Base-by-base conservation (phyloP, 2,113 vertebrate species). In the Ceyx cyanopectus region DNA sequence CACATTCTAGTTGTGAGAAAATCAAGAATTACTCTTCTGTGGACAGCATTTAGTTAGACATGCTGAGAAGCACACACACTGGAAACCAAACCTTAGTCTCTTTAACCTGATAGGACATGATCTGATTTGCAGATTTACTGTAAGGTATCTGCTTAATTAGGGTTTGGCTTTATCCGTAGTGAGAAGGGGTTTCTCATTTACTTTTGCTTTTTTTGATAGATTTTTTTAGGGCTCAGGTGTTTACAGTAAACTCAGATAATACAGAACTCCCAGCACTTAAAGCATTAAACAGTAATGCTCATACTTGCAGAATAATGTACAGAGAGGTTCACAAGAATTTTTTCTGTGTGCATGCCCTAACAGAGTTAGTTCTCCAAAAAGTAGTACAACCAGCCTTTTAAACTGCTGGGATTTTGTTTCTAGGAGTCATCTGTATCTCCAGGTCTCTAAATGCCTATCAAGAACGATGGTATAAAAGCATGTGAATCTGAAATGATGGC, bases 41-140 rank as follows among this genome's bases (percentile, higher is more conserved):
- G 70, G 30, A 45, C 29, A 65, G 65, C 48, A 37, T 27, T 85
- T 72, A 48, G 37, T 65, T 61, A 65, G 19, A 69, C 24, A 29
- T 0, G 2, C n/a, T 53, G 51, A n/a, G 63, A 81, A 46, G 48
- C 48, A 29, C 72, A 57, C 30, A 65, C 2, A 2, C 60, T 2
- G 1, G 61, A 73, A 90, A 68, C 32, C 45, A 70, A 92, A 84
- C 53, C 65, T 87, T 66, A 32, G 43, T 60, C 95, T 90, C 60
- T 87, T 91, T 96, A 94, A 93, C 37, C 62, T 70, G 51, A 89
- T 65, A 80, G 9, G 85, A 50, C 48, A 24, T 63, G 60, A 93
- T 87, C 89, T 90, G 85, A 89, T 89, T 77, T 89, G 73, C 72
- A 45, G 58, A 70, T 78, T 90, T 91, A 65, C 87, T 87, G 30